phyloP scores from a whole-genome alignment of 2,888 invertebrate species.

The Eristalis tenax region DNA sequence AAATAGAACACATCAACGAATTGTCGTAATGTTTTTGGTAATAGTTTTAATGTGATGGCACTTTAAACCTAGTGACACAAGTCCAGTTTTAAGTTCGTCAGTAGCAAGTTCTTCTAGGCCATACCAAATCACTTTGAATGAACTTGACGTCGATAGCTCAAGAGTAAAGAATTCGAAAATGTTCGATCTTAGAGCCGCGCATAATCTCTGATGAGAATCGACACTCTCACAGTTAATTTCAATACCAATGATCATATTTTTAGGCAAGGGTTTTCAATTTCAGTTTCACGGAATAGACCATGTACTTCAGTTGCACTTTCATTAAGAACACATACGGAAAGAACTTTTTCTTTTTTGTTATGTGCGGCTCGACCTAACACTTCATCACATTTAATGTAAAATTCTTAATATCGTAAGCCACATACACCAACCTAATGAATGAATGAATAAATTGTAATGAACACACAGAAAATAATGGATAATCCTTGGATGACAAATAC shows the following conservation, averaged over 20 bases:
- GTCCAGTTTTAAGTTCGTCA: neutral
- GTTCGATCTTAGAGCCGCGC: too few species aligned
- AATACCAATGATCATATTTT: neutral
- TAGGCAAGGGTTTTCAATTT: neutral
- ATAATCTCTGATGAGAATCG: too few species aligned
- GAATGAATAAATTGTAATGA: too few species aligned
- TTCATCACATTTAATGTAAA: neutral
- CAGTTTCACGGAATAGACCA: neutral
- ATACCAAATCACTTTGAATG: neutral
- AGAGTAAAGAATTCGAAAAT: neutral
- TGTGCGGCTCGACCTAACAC: neutral
- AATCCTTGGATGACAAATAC: too few species aligned
- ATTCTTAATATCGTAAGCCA: too few species aligned
- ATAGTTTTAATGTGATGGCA: too few species aligned
- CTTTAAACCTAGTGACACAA: too few species aligned
- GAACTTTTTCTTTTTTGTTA: neutral
- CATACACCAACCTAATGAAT: too few species aligned
- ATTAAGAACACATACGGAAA: neutral
- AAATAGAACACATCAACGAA: conserved; percentile 1
- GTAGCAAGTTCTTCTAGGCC: conserved; percentile 20
- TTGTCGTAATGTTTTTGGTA: neutral
- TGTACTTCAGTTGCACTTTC: neutral
- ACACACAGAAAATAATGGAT: too few species aligned
- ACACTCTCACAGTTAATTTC: neutral
- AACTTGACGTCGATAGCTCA: neutral